Conservation (phyloP, 2,113 vertebrate genomes). For the Tinamus guttatus region DNA sequence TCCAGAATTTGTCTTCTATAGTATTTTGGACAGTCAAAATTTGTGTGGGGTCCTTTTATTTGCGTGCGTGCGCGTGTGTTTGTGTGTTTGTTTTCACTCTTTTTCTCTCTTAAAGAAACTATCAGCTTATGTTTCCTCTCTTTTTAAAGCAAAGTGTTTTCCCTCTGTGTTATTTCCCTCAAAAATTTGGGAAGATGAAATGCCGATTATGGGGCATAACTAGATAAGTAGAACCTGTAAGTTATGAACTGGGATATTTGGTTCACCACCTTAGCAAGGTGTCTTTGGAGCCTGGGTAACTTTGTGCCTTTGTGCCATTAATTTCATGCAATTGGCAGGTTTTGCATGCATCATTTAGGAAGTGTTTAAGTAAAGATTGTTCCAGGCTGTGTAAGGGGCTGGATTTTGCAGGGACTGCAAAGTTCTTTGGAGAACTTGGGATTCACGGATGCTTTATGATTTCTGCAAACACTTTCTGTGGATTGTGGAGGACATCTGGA, state of each 20-base stretch:
- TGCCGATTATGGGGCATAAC: fast-evolving
- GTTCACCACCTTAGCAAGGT: fast-evolving
- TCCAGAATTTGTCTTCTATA: not conserved
- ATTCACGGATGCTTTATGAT: not conserved
- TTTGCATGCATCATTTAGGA: not conserved
- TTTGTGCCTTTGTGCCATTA: not conserved
- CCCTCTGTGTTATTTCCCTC: not conserved
- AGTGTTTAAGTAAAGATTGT: not conserved
- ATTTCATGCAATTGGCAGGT: not conserved
- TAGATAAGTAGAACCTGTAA: not conserved
- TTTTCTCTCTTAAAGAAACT: not conserved
- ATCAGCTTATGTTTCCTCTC: not conserved
- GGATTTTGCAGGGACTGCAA: not conserved
- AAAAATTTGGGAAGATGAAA: not conserved
- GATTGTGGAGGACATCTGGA: not conserved
- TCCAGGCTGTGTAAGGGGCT: not conserved
- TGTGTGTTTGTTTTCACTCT: not conserved
- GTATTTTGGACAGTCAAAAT: not conserved
- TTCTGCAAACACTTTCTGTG: not conserved
- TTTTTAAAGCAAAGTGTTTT: not conserved
- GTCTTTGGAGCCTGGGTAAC: not conserved
- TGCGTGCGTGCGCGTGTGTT: not conserved
- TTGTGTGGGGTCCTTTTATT: not conserved
- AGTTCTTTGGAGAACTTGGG: not conserved
- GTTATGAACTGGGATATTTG: not conserved